Evolutionary conservation across 2,888 invertebrate genomes (phyloP), one percentile per base, ranked within the genome.

Genomic region (Macrophya alboannulata): DNA sequence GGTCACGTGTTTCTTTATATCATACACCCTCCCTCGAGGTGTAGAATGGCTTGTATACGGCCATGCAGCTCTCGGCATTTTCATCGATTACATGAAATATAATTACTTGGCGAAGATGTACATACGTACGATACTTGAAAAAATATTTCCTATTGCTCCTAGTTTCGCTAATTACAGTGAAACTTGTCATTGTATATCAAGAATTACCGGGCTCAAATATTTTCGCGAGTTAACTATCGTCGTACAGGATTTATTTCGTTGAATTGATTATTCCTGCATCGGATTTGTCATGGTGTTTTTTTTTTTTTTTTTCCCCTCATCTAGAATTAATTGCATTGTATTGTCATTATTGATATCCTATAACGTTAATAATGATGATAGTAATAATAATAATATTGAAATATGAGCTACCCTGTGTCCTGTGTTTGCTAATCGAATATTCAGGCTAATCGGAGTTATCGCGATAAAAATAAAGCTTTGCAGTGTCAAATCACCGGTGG

Each of bases 401-500:
- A 55, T n/a, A 55, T n/a, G n/a, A 71, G 71, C 17, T 71, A 37
- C 37, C 8, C 9, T 17, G 71, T 71, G n/a, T 45, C 45, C 31
- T 15, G 6, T 25, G 17, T 21, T 21, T 74, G 10, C 10, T 31
- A 17, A 5, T n/a, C 25, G 45, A n/a, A 45, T 45, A 74, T 68
- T 68, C 43, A 45, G 0, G 8, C 74, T 43, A 45, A 74, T 17
- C 21, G 21, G 21, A 74, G 40, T 45, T 45, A 45, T 74, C 77
- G 17, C 37, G 77, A 31, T 48, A 37, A 15, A 55, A 51, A 55
- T 31, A 37, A 77, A 55, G 25, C 31, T 55, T 37, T 15, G 9
- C n/a, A 15, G 15, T 74, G 17, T 45, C 21, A 45, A 74, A 74
- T 74, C 72, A 74, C 17, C 72, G 72, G 72, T 43, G n/a, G 45